These are phyloP conservation scores for Anoplolepis gracilipes DNA, from an alignment of 1,140 invertebrate species.

Conservation along the genomic window DNA sequence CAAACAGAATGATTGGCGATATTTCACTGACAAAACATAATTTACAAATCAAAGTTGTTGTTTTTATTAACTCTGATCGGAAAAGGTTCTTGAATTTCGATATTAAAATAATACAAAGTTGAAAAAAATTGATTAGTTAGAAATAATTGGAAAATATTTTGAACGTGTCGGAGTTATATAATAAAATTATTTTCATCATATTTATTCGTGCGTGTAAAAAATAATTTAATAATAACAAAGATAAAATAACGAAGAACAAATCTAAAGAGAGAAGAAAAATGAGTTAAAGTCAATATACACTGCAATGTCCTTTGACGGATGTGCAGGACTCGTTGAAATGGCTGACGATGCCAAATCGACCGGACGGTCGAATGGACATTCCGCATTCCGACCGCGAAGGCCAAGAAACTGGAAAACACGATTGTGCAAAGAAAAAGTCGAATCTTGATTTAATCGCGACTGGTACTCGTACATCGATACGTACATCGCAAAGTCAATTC, in stretches of 20 bases:
- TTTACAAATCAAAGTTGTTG: background rate
- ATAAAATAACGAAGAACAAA: background rate
- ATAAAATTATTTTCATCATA: background rate
- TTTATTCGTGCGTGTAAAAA: background rate
- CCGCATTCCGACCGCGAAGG: constrained; percentile 41
- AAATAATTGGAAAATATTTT: background rate
- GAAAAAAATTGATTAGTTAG: background rate
- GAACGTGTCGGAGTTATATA: background rate
- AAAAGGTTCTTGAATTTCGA: background rate
- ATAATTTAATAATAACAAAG: background rate
- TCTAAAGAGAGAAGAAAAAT: background rate
- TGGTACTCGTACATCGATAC: constrained; percentile 45
- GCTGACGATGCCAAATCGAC: constrained; percentile 5
- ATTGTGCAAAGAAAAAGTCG: constrained; percentile 27
- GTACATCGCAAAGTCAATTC: constrained; percentile 22
- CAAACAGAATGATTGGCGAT: background rate
- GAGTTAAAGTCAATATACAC: background rate
- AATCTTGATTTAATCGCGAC: background rate
- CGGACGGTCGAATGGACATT: no score
- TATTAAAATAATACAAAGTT: background rate
- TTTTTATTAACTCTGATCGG: background rate
- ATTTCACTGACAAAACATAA: background rate
- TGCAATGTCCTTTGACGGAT: background rate
- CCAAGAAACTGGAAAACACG: constrained; percentile 20
- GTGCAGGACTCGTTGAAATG: background rate